These are phyloP conservation scores for Amazona guildingii DNA, from an alignment of 2,113 vertebrate genomes.

Conservation along the genomic window DNA sequence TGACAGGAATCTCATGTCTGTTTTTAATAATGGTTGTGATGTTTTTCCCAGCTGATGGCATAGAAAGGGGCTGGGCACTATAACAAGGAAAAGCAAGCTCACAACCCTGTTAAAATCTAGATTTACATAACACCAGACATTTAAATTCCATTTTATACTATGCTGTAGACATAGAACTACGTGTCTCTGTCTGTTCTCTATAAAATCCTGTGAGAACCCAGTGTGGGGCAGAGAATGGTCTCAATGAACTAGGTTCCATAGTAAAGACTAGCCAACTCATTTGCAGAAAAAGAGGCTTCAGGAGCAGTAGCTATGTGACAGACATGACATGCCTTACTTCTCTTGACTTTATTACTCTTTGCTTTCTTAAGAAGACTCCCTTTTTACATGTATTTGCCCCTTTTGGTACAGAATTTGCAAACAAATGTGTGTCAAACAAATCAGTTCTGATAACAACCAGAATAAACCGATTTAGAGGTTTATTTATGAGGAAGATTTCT, in stretches of 20 bases:
- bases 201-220: neutral
- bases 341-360: neutral
- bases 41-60: neutral
- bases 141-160: neutral
- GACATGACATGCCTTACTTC: neutral
- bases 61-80: neutral
- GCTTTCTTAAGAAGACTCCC: neutral
- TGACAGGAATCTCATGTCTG: neutral
- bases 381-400: neutral
- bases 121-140: neutral
- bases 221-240: neutral
- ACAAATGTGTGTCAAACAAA: neutral
- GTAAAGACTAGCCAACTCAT: neutral
- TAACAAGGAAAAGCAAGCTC: neutral
- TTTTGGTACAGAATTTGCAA: neutral
- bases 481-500: neutral
- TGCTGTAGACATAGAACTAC: neutral
- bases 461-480: constrained; percentile 16
- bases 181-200: neutral
- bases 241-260: neutral
- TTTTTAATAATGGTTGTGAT: neutral
- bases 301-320: neutral
- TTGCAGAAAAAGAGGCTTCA: neutral
- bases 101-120: neutral
- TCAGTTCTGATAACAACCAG: neutral